phyloP scores from a whole-genome alignment of 2,888 invertebrate genomes.

The Strigamia maritima region DNA sequence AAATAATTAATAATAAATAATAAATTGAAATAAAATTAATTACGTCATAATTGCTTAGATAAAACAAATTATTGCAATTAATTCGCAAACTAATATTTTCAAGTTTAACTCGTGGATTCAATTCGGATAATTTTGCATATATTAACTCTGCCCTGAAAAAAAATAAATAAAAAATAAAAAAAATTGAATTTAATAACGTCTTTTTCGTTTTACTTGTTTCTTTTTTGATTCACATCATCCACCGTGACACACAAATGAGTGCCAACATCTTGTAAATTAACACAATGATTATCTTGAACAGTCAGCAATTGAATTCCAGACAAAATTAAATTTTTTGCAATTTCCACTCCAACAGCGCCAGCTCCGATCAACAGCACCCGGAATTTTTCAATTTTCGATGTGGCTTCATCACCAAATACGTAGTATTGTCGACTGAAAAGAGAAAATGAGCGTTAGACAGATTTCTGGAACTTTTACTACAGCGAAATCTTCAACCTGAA shows the following conservation, averaged over 20 bases:
- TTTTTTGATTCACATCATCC: not conserved
- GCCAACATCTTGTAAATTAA: constrained; percentile 1
- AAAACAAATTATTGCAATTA: not conserved
- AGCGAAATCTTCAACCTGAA: no score
- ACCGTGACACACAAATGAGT: constrained; percentile 23
- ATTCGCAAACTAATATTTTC: not conserved
- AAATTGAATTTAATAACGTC: not conserved
- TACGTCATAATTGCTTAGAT: not conserved
- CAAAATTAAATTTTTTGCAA: constrained; percentile 40
- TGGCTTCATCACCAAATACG: not conserved
- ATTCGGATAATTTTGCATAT: not conserved
- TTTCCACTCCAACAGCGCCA: constrained; percentile 39
- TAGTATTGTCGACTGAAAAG: not conserved
- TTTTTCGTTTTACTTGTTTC: not conserved
- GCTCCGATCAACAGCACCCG: not conserved
- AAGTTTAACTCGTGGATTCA: constrained; percentile 3
- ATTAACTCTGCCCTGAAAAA: not conserved
- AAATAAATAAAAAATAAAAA: not conserved
- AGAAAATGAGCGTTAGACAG: no score
- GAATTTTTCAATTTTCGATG: not conserved
- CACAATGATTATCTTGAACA: constrained; percentile 36
- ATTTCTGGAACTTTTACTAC: no score
- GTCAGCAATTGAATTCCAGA: constrained; percentile 36
- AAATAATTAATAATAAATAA: not conserved
- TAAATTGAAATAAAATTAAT: not conserved